Percentiles rank a stretch among this genome's conserved stretches.
Evolutionary conservation across 2,797 vertebrate species (phyloP).

Genomic region (Austrolebias charrua): DNA sequence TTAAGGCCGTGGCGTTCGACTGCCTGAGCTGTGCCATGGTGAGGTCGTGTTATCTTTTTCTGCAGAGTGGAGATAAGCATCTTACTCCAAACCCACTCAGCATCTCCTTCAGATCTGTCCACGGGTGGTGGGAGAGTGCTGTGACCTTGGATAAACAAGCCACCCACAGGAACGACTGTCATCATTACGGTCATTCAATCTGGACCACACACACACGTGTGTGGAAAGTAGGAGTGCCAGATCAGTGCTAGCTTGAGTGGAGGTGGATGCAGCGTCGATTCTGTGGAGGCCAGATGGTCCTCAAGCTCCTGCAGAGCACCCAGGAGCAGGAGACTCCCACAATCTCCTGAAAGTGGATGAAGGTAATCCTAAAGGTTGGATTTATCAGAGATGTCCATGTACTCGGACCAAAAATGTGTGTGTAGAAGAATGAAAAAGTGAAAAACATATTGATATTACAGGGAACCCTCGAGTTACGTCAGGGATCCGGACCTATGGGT

Average conservation of each 20-base stretch:
- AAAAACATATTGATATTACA: too few relatives aligned
- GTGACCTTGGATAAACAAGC: conserved; percentile 78
- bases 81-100: conserved; percentile 54
- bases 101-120: conserved; percentile 61
- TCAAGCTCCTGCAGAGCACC: conserved; percentile 57
- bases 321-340: conserved; percentile 37
- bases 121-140: conserved; percentile 63
- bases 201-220: conserved; percentile 45
- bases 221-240: conserved; percentile 64
- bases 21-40: conserved; percentile 14
- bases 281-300: conserved; percentile 80
- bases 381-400: neutral
- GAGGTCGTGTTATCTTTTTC: conserved; percentile 19
- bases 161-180: conserved; percentile 74
- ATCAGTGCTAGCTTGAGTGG: conserved; percentile 60
- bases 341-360: conserved; percentile 10
- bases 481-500: too few relatives aligned
- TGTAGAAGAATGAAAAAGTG: conserved; percentile 1
- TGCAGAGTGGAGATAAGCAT: conserved; percentile 39
- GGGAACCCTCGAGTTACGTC: too few relatives aligned
- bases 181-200: conserved; percentile 71
- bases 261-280: conserved; percentile 58
- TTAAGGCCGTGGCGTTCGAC: neutral
- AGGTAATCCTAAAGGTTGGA: conserved; percentile 8
- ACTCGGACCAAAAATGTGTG: neutral